phyloP scores from a whole-genome alignment of 2,888 invertebrate species.

The Diloba caeruleocephala region DNA sequence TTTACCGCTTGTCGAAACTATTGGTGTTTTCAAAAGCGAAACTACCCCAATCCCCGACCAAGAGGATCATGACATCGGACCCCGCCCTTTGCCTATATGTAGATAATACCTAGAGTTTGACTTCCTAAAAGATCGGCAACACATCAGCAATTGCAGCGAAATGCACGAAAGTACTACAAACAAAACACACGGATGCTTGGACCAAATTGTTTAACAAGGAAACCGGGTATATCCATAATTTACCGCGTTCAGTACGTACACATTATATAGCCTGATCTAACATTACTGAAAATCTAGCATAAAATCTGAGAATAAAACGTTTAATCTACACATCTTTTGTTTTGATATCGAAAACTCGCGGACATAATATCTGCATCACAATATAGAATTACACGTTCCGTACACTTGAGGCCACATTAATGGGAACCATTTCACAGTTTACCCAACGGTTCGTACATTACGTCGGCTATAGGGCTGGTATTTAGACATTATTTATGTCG shows the following conservation, averaged over 20 bases:
- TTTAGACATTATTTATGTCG: no score
- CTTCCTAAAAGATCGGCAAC: no score
- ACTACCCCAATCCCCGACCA: no score
- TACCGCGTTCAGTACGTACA: constrained; percentile 8
- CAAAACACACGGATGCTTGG: constrained; percentile 30
- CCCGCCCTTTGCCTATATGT: no score
- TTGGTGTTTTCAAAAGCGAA: no score
- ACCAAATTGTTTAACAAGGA: constrained; percentile 31
- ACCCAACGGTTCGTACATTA: constrained; percentile 2
- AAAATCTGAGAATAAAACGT: constrained; percentile 4
- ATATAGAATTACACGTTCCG: constrained; percentile 27
- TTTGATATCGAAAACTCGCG: constrained; percentile 6
- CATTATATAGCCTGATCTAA: background rate
- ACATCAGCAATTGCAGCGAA: constrained; percentile 8
- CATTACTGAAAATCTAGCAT: background rate
- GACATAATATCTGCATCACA: constrained; percentile 29
- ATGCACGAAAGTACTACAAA: constrained; percentile 28
- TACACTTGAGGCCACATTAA: constrained; percentile 36
- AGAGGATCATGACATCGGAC: no score
- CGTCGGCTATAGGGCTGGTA: constrained; percentile 25
- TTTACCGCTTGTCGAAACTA: no score
- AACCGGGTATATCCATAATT: constrained; percentile 8
- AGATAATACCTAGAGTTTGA: no score
- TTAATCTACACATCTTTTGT: constrained; percentile 3
- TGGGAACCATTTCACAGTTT: constrained; percentile 36